phyloP scores from a whole-genome alignment of 2,888 invertebrate genomes.

The Amitus sp. region DNA sequence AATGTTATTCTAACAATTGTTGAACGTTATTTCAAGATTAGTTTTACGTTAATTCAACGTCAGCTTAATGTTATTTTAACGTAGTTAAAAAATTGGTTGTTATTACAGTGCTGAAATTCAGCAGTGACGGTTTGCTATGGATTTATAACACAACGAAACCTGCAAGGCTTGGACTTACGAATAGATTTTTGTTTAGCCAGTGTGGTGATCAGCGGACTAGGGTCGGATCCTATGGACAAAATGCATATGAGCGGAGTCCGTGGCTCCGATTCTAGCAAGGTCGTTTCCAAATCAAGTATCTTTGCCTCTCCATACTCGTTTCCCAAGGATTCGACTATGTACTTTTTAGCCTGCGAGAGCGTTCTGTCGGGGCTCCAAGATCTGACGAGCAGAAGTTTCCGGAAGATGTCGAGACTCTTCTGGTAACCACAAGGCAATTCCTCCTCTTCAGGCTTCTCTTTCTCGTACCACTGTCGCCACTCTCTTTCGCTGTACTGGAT shows the following conservation, averaged over 20 bases:
- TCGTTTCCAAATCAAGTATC: conserved; percentile 89
- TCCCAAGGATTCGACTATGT: conserved; percentile 90
- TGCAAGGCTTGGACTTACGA: no score
- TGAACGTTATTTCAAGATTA: no score
- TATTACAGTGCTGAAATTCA: no score
- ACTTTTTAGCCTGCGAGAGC: conserved; percentile 90
- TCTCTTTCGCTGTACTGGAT: conserved; percentile 86
- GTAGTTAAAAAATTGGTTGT: no score
- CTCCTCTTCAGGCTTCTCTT: conserved; percentile 91
- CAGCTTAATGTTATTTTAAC: no score
- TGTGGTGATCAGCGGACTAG: conserved; percentile 90
- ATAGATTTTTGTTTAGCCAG: conserved; percentile 88
- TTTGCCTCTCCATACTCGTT: conserved; percentile 90
- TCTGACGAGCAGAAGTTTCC: conserved; percentile 85
- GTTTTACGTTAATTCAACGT: no score
- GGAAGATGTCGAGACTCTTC: conserved; percentile 85
- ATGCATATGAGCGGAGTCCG: conserved; percentile 91
- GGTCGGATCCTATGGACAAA: conserved; percentile 95
- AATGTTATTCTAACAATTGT: no score
- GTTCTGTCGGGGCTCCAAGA: conserved; percentile 97
- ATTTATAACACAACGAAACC: no score
- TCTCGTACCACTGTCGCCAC: conserved; percentile 92
- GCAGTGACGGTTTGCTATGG: no score
- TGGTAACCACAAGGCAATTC: conserved; percentile 91
- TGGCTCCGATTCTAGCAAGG: conserved; percentile 90